Evolutionary conservation across 2,888 invertebrate species (phyloP).

Genomic region (Himalopsyche kuldschensis): DNA sequence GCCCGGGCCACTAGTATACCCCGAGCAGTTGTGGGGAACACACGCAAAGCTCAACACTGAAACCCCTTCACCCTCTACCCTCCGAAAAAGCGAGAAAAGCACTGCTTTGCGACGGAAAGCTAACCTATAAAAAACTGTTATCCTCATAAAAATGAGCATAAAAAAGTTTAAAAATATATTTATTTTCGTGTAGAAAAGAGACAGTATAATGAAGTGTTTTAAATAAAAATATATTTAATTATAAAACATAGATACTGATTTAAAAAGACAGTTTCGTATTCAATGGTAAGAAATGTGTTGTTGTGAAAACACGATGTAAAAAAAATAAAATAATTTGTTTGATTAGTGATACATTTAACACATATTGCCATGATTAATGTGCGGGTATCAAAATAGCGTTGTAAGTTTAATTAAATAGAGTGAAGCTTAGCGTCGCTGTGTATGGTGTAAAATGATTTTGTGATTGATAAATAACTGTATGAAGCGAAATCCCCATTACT

Average conservation of each 20-base stretch:
- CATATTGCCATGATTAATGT: not conserved
- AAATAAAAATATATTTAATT: not conserved
- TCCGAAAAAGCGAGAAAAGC: not conserved
- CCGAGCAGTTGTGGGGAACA: constrained; percentile 9
- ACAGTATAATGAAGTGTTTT: not conserved
- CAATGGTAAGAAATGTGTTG: not conserved
- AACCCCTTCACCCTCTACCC: constrained; percentile 1
- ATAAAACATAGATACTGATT: not conserved
- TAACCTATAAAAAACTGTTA: not conserved
- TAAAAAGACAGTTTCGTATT: not conserved
- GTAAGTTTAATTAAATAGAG: not conserved
- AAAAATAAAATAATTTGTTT: not conserved
- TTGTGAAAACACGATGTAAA: not conserved
- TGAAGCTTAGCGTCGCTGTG: not conserved
- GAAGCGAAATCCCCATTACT: not conserved
- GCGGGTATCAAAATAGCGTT: not conserved
- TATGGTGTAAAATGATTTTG: not conserved
- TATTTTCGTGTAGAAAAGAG: not conserved
- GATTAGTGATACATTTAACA: not conserved
- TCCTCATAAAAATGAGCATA: not conserved
- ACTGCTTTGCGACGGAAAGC: not conserved
- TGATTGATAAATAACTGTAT: not conserved
- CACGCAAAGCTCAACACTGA: constrained; percentile 1
- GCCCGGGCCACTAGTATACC: constrained; percentile 30
- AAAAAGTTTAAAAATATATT: not conserved